Evolutionary conservation across 2,797 vertebrate genomes (phyloP).

Genomic region (Pseudomugil gertrudae): DNA sequence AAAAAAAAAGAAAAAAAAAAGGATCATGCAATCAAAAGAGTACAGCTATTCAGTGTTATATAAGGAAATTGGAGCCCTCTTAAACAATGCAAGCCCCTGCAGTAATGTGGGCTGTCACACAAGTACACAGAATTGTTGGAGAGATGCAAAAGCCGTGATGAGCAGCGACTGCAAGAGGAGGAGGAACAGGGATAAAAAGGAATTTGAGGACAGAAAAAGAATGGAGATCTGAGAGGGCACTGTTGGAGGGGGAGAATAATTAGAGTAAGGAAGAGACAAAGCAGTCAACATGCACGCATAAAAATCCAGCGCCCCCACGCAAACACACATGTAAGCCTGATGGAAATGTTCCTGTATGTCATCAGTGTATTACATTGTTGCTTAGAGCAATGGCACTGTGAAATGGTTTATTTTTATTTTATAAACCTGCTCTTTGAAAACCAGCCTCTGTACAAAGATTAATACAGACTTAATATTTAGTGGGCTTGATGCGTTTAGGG

Average conservation of each 20-base stretch:
- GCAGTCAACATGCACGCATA: slow-evolving; percentile 22
- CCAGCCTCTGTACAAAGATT: neutral
- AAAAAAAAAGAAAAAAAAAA: slow-evolving; percentile 6
- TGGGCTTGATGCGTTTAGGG: neutral
- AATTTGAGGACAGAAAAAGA: slow-evolving; percentile 59
- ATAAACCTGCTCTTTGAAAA: slow-evolving; percentile 3
- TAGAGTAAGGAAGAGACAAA: slow-evolving; percentile 60
- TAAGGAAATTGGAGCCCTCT: slow-evolving; percentile 70
- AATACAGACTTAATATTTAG: neutral
- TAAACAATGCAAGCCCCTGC: slow-evolving; percentile 67
- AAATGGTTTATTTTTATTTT: neutral
- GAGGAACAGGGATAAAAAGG: slow-evolving; percentile 47
- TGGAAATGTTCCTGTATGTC: slow-evolving; percentile 37
- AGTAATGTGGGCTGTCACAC: slow-evolving; percentile 67
- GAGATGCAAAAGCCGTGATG: slow-evolving; percentile 54
- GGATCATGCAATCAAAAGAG: slow-evolving; percentile 63
- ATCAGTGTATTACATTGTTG: slow-evolving; percentile 42
- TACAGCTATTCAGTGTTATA: slow-evolving; percentile 64
- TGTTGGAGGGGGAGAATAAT: slow-evolving; percentile 53
- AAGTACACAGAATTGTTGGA: slow-evolving; percentile 53
- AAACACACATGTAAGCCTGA: slow-evolving; percentile 32
- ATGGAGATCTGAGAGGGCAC: slow-evolving; percentile 47
- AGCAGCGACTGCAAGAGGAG: slow-evolving; percentile 43
- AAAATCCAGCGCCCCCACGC: slow-evolving; percentile 32
- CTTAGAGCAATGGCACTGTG: slow-evolving; percentile 16